Base-by-base conservation (phyloP, 2,888 invertebrate species). In the Acronicta psi region DNA sequence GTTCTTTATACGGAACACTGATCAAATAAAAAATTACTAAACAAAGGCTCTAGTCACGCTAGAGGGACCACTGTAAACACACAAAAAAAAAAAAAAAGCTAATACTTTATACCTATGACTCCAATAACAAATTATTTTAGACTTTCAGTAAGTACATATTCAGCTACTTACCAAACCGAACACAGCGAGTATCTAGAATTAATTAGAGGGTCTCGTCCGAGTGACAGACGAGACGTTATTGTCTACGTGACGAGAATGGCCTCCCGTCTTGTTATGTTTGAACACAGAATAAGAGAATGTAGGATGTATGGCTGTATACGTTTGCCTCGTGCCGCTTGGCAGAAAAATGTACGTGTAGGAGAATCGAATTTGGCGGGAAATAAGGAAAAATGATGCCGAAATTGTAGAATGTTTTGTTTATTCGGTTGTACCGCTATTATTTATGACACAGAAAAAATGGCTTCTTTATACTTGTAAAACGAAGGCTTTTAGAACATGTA, bases 171-270 rank as follows among this genome's bases (percentile, higher is more conserved):
- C 25, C 20, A 45, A 47, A 67, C 38, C 38, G 18, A 37, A 44
- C 37, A 46, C 20, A 38, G 37, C 31, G 41, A 50, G 38, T 50
- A 69, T 55, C 29, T 61, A 59, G 64, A 77, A 74, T 57, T 63
- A 77, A 77, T 75, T 77, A 77, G 57, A 41, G 41, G 41, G 45
- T 41, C 46, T 45, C 50, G 55, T 70, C 54, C 66, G 14, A 57
- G 51, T 77, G 74, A 74, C 71, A 77, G 75, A 56, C 61, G 71
- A 70, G 67, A 59, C 75, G 71, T 67, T 75, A 75, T 75, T 75
- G 64, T 74, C 47, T 59, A 77, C 74, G 77, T 75, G 74, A 64
- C 51, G 46, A 57, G 74, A 75, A 75, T 75, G 25, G 61, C 46
- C 38, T 49, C 61, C 61, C 20, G n/a, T 17, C 60, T 50, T 47